Evolutionary conservation across 2,113 vertebrate species (phyloP), one percentile per base, ranked within the genome.

Genomic region (Gallinago media): DNA sequence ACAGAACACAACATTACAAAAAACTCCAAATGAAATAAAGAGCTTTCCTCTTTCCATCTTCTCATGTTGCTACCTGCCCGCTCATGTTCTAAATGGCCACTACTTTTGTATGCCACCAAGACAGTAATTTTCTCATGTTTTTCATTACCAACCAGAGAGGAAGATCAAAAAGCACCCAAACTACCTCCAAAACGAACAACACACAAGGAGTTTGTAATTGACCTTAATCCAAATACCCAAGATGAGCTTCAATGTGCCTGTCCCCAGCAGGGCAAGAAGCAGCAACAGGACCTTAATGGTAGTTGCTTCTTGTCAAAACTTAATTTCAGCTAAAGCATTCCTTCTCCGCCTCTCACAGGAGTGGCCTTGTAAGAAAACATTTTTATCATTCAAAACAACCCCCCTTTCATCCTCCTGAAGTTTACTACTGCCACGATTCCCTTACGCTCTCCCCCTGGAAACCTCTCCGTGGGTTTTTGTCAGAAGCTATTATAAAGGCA

Each of bases 251-350:
- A 62, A 42, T 8, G 14, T 5, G 8, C 10, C 18, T 18, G 7
- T 66, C 13, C 10, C 22, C 36, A 2, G 62, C 36, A 85, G 2
- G 10, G 34, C 32, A 87, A 66, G 40, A 36, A 74, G 70, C 66
- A 26, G 40, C 55, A 54, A 54, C 0, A 0, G 44, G 12, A 61
- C 29, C 32, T 42, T 27, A n/a, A 25, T 1, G 2, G n/a, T 15
- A 12, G 3, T 7, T 81, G 50, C n/a, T 62, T 89, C 36, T 71
- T 47, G 34, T 59, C 34, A 34, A 50, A 83, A 75, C 23, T 54
- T 62, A 6, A 42, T 40, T 42, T 68, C 75, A 68, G 13, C 36
- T 82, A 2, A 26, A 49, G 27, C 14, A 18, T 34, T 73, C 58
- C 36, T 66, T 70, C 46, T 66, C 16, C 15, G 49, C 9, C 23